These are phyloP conservation scores for Presbytis comata DNA, from an alignment of 2,797 vertebrate species.

Conservation along the genomic window DNA sequence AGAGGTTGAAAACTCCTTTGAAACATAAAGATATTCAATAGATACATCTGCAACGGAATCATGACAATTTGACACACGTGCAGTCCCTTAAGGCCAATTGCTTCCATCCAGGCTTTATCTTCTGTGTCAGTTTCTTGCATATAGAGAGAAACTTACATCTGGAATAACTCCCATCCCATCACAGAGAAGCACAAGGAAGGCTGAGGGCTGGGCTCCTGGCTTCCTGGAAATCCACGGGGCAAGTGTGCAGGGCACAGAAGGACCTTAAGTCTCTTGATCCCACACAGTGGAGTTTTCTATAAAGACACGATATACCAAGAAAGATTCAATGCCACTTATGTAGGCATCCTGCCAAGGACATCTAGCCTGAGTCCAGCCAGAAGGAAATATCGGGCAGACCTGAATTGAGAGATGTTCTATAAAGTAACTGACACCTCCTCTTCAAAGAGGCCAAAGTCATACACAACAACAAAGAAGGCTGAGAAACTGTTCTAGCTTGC, in stretches of 20 bases:
- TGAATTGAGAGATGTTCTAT: not conserved
- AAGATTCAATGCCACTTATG: not conserved
- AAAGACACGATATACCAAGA: not conserved
- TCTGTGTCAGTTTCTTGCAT: not conserved
- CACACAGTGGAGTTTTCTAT: not conserved
- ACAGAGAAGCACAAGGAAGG: not conserved
- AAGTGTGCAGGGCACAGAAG: not conserved
- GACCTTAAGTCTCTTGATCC: not conserved
- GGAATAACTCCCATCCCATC: not conserved
- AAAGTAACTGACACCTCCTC: not conserved
- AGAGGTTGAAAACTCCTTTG: not conserved
- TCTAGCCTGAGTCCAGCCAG: not conserved
- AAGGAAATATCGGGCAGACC: not conserved
- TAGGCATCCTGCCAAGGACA: accelerated
- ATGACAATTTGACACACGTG: not conserved
- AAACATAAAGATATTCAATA: not conserved
- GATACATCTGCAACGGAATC: not conserved
- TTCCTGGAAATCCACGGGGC: not conserved
- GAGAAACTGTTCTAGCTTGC: not conserved
- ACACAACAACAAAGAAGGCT: not conserved
- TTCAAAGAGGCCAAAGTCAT: not conserved
- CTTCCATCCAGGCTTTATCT: not conserved
- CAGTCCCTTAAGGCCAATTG: not conserved
- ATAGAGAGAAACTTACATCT: not conserved
- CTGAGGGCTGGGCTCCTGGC: not conserved